phyloP scores from a whole-genome alignment of 1,140 invertebrate species.

The Nymphalis io region DNA sequence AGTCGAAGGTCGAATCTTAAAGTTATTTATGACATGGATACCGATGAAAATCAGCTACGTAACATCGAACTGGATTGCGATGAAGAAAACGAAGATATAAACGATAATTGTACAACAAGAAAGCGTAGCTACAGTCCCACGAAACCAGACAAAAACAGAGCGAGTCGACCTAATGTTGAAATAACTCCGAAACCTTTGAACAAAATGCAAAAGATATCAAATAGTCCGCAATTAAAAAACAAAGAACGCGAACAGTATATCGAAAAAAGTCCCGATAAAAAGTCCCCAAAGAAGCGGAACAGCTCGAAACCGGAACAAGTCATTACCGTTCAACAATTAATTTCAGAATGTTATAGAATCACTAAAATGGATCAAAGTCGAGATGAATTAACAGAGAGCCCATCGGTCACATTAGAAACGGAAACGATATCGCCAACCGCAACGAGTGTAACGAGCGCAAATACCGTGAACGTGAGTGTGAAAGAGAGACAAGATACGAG shows the following conservation, averaged over 20 bases:
- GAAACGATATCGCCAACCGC: background rate
- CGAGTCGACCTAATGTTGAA: constrained; percentile 24
- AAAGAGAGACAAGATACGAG: constrained; percentile 22
- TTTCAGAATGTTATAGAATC: constrained; percentile 21
- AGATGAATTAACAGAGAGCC: background rate
- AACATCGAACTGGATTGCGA: constrained; percentile 47
- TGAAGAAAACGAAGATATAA: constrained; percentile 30
- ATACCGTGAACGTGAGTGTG: background rate
- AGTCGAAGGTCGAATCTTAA: constrained; percentile 40
- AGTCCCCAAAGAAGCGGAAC: constrained; percentile 17
- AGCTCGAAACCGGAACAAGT: constrained; percentile 15
- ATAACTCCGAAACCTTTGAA: constrained; percentile 59
- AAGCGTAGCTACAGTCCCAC: constrained; percentile 55
- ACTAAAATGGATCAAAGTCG: background rate
- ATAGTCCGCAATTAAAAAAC: constrained; percentile 42
- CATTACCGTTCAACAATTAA: constrained; percentile 7
- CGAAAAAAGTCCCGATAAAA: constrained; percentile 11
- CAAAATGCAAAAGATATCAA: constrained; percentile 63
- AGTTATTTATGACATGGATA: constrained; percentile 51
- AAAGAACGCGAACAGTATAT: constrained; percentile 3
- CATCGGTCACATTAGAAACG: background rate
- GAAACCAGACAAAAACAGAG: constrained; percentile 28
- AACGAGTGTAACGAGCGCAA: background rate
- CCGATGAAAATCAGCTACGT: constrained; percentile 27
- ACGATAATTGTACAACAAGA: constrained; percentile 38